Percentiles rank a stretch among this genome's conserved stretches.
Conservation (phyloP, 2,113 vertebrate species). For the Gasterosteus nipponicus region DNA sequence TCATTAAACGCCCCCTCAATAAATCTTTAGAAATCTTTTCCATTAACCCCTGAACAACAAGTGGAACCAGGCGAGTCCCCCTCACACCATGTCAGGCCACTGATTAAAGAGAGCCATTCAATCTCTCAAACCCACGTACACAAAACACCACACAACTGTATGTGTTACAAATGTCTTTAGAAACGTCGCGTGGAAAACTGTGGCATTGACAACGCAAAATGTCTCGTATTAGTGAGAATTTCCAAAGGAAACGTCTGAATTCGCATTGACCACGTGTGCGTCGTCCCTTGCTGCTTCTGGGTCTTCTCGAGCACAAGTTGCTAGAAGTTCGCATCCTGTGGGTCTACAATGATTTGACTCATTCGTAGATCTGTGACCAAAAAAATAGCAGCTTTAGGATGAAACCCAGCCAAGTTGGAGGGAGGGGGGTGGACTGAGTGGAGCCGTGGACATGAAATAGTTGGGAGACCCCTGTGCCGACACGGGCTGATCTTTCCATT, state of each 20-base stretch:
- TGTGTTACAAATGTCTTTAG: slow-evolving; percentile 19
- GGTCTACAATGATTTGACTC: slow-evolving; percentile 54
- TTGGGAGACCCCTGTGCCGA: slow-evolving; percentile 50
- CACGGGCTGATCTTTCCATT: slow-evolving; percentile 73
- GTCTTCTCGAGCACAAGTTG: background rate
- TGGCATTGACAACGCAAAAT: background rate
- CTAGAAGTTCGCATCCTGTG: slow-evolving; percentile 44
- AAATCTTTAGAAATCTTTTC: slow-evolving; percentile 80
- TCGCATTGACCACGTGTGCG: slow-evolving; percentile 9
- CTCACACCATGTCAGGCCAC: slow-evolving; percentile 67
- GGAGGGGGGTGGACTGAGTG: slow-evolving; percentile 37
- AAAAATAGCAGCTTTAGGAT: slow-evolving; percentile 43
- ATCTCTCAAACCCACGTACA: slow-evolving; percentile 42
- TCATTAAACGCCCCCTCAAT: slow-evolving; percentile 82
- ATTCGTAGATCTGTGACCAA: slow-evolving; percentile 39
- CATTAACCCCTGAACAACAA: slow-evolving; percentile 75
- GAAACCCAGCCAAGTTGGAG: slow-evolving; percentile 23
- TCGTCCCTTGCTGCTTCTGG: background rate
- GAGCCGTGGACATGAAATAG: slow-evolving; percentile 53
- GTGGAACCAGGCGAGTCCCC: slow-evolving; percentile 73
- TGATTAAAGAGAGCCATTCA: slow-evolving; percentile 74
- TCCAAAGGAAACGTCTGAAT: slow-evolving; percentile 28
- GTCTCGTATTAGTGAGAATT: background rate
- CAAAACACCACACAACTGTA: slow-evolving; percentile 13
- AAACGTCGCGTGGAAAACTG: slow-evolving; percentile 17